Evolutionary conservation across 2,113 vertebrate species (phyloP).

Genomic region (Spheniscus mendiculus): DNA sequence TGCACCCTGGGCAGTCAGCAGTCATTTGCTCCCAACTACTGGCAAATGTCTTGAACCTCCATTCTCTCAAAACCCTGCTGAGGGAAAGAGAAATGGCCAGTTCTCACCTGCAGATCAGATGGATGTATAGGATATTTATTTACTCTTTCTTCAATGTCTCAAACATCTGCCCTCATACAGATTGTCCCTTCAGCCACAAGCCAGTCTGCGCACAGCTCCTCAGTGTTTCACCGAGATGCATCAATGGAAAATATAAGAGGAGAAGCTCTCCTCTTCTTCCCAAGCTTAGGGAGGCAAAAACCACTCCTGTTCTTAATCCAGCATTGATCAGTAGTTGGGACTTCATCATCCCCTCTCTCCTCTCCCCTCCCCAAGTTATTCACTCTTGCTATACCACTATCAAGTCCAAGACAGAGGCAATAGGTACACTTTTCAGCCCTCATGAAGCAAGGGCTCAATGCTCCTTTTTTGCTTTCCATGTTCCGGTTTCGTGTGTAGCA

Average conservation of each 20-base stretch:
- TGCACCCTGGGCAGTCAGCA: neutral
- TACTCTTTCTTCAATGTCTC: neutral
- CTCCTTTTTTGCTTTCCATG: conserved; percentile 21
- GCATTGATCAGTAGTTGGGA: neutral
- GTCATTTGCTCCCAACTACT: neutral
- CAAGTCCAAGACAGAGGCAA: neutral
- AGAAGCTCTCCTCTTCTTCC: neutral
- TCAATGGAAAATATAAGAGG: neutral
- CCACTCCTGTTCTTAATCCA: neutral
- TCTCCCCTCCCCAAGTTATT: neutral
- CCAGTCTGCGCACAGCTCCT: neutral
- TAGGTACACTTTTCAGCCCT: neutral
- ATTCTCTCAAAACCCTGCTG: neutral
- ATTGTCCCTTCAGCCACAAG: neutral
- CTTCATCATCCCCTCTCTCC: neutral
- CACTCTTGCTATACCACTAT: neutral
- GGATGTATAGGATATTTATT: neutral
- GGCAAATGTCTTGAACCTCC: neutral
- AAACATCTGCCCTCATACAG: neutral
- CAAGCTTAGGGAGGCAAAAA: neutral
- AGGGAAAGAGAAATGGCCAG: neutral
- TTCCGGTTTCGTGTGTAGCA: neutral
- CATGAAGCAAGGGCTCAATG: neutral
- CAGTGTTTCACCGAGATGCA: neutral
- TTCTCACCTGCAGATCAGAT: neutral